Percentiles rank a stretch among this genome's conserved stretches.
phyloP scores from a whole-genome alignment of 2,113 vertebrate species.

The Scophthalmus maximus region DNA sequence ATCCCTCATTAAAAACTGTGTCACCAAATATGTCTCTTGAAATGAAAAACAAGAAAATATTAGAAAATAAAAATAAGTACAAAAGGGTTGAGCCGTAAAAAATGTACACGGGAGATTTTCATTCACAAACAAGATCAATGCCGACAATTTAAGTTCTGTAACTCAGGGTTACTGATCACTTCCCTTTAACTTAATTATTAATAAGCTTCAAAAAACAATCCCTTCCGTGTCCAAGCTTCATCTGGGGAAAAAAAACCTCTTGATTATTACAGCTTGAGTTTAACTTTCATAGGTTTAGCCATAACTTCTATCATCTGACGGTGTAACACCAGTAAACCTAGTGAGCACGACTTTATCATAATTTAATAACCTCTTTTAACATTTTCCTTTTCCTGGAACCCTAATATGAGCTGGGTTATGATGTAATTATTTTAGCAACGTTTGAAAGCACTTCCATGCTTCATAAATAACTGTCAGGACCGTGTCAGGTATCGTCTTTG shows the following conservation, averaged over 20 bases:
- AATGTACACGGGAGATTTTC: not conserved
- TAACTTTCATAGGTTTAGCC: too few relatives aligned
- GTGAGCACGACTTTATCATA: too few relatives aligned
- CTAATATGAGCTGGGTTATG: too few relatives aligned
- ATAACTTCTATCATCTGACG: too few relatives aligned
- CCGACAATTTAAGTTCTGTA: not conserved
- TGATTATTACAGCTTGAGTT: not conserved
- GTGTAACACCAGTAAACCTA: too few relatives aligned
- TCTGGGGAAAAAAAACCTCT: not conserved
- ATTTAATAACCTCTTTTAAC: too few relatives aligned
- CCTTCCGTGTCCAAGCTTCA: not conserved
- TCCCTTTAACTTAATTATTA: constrained; percentile 7
- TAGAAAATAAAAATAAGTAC: not conserved
- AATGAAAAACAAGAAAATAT: not conserved
- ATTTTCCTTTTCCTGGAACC: too few relatives aligned
- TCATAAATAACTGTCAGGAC: too few relatives aligned
- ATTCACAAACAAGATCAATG: constrained; percentile 2
- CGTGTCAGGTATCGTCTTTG: constrained; percentile 52
- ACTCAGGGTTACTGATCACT: not conserved
- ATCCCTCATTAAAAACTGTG: constrained; percentile 17
- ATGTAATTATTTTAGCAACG: too few relatives aligned
- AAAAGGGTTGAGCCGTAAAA: constrained; percentile 6
- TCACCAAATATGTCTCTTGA: not conserved
- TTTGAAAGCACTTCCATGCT: too few relatives aligned
- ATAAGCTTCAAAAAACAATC: too few relatives aligned